phyloP scores from a whole-genome alignment of 1,140 invertebrate species.

The Brachionus asplanchnoidis region DNA sequence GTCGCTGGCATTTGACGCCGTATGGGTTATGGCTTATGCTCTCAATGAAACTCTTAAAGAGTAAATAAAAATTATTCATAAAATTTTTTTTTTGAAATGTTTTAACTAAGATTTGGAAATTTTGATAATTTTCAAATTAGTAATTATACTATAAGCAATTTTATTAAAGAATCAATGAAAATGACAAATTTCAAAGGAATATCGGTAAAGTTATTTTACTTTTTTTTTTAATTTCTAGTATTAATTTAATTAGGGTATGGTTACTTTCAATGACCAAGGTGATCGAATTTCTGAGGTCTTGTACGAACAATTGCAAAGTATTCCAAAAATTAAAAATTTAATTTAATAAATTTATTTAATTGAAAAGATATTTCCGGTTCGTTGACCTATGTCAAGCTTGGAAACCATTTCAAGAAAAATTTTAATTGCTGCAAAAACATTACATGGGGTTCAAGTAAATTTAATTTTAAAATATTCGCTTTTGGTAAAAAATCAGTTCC shows the following conservation, averaged over 20 bases:
- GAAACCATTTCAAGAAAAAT: conserved; percentile 35
- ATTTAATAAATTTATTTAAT: not conserved
- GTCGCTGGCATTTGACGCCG: conserved; percentile 94
- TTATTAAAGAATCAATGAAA: conserved; percentile 94
- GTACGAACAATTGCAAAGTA: conserved; percentile 83
- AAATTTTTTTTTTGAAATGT: not conserved
- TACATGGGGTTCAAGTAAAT: conserved; percentile 23
- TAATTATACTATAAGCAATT: conserved; percentile 84
- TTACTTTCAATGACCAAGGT: conserved; percentile 89
- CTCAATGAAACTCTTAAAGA: conserved; percentile 76
- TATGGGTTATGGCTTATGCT: conserved; percentile 93
- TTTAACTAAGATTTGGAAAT: not conserved
- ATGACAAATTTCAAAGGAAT: conserved; percentile 93
- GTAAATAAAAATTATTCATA: conserved; percentile 5
- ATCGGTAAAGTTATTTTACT: conserved; percentile 68
- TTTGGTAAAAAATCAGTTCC: no score
- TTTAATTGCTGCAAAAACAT: conserved; percentile 28
- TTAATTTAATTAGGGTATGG: conserved; percentile 67
- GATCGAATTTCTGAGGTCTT: conserved; percentile 97
- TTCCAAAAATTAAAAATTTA: not conserved
- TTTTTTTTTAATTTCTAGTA: conserved; percentile 7
- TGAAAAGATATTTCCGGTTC: conserved; percentile 9
- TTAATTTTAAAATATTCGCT: no score
- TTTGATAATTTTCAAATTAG: conserved; percentile 95
- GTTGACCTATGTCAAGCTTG: conserved; percentile 13